These are phyloP conservation scores for Columbina picui DNA, from an alignment of 2,113 vertebrate genomes.

Conservation along the genomic window DNA sequence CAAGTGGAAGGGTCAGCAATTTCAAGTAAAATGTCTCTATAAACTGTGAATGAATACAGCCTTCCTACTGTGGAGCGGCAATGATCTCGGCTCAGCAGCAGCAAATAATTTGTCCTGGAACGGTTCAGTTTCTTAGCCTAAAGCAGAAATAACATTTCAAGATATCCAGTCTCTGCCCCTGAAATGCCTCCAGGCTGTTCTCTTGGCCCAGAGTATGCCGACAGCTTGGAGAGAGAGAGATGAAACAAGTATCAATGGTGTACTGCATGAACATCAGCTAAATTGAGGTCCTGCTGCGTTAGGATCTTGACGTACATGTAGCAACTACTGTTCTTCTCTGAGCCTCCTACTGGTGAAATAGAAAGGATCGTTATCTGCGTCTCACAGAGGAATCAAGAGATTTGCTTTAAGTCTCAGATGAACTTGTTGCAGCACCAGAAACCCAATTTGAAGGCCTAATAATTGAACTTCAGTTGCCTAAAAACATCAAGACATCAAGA, in stretches of 20 bases:
- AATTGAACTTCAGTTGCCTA: not conserved
- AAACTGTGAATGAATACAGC: not conserved
- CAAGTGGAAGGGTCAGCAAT: not conserved
- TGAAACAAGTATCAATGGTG: not conserved
- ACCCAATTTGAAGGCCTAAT: not conserved
- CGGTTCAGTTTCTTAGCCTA: not conserved
- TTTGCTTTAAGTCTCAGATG: not conserved
- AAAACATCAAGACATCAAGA: not conserved
- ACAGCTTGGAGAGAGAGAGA: not conserved
- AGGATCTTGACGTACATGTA: accelerated
- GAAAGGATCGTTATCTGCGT: not conserved
- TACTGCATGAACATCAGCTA: not conserved
- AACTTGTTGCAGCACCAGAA: not conserved
- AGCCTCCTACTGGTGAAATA: not conserved
- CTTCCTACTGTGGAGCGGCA: not conserved
- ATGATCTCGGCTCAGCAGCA: not conserved
- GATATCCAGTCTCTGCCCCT: not conserved
- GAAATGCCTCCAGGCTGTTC: not conserved
- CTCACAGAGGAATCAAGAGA: not conserved
- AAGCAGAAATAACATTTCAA: not conserved
- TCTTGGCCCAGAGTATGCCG: not conserved
- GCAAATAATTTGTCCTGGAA: not conserved
- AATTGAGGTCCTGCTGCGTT: not conserved
- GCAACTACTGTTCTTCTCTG: not conserved
- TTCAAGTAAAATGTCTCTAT: not conserved